Percentiles rank a stretch among this genome's conserved stretches.
phyloP scores from a whole-genome alignment of 2,797 vertebrate species.

The Centroberyx gerrardi region DNA sequence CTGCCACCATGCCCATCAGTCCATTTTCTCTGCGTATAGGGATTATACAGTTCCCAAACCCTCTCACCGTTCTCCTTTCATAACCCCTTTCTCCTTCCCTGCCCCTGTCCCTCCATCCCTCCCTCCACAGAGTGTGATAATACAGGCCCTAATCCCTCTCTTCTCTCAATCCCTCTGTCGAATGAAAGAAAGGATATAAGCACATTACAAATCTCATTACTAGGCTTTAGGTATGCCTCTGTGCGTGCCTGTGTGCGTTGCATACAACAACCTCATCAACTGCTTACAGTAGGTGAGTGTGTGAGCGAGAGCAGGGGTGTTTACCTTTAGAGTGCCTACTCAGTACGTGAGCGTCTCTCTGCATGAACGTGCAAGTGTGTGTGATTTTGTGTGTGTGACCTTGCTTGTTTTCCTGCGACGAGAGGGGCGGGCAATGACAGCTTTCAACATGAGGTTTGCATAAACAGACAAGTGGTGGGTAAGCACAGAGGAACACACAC shows the following conservation, averaged over 20 bases:
- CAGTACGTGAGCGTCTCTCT: not conserved
- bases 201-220: conserved; percentile 89
- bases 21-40: conserved; percentile 38
- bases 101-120: conserved; percentile 56
- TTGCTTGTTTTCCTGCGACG: conserved; percentile 9
- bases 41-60: conserved; percentile 50
- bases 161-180: conserved; percentile 79
- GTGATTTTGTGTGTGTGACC: conserved; percentile 15
- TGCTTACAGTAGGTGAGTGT: conserved; percentile 55
- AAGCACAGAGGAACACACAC: conserved; percentile 34
- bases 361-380: not conserved
- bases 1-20: conserved; percentile 15
- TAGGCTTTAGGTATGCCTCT: conserved; percentile 81
- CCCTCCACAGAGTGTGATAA: conserved; percentile 79
- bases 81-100: conserved; percentile 60
- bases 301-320: conserved; percentile 5
- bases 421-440: conserved; percentile 12
- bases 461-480: conserved; percentile 49
- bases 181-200: conserved; percentile 84
- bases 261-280: conserved; percentile 57
- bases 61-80: conserved; percentile 46
- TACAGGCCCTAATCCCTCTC: conserved; percentile 83
- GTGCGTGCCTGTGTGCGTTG: conserved; percentile 50
- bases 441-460: conserved; percentile 56
- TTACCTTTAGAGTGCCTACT: conserved; percentile 17